Base-by-base conservation (phyloP, 2,888 invertebrate genomes). In the Hirtodrosophila histrioides region DNA sequence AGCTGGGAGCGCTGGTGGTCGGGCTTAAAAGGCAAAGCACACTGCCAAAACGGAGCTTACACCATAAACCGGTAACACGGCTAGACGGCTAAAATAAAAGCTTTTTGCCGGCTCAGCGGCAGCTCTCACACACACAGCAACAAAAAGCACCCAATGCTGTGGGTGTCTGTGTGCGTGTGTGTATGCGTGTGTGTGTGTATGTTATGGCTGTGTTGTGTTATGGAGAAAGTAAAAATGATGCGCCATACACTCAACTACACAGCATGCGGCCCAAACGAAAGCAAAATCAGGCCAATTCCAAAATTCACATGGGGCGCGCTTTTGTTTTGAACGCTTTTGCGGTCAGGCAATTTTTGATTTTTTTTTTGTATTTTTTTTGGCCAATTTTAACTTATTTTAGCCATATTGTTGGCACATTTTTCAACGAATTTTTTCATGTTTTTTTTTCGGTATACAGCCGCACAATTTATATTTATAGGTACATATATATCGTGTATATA, bases 231-330 rank as follows among this genome's bases (percentile, higher is more conserved):
- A 87, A 75, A 80, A 70, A 55, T 68, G 86, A 83, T 70, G 73
- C 67, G 76, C 49, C 65, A 40, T 73, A 80, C 86, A 86, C 86
- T 83, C 70, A 27, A 60, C 86, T 61, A 68, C 81, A 78, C 85
- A 77, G 84, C 83, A 68, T 76, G 80, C 54, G 51, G 49, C 40
- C 60, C 73, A 72, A 88, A 88, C 51, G 83, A 78, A 82, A 86
- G 71, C 77, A 79, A 89, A 89, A 88, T 83, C 88, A 88, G 89
- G 89, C 81, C 89, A 89, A 73, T 71, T 70, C 57, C 75, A 65
- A 69, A 67, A 80, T 55, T 71, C 66, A 63, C 57, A 68, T 57
- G 63, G 56, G 9, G 57, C 43, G 45, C 12, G 46, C 33, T 35
- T 54, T 36, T 55, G 58, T 44, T 65, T 54, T 35, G 9, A 12